Conservation (phyloP, 2,113 vertebrate species). For the Crocuta crocuta region DNA sequence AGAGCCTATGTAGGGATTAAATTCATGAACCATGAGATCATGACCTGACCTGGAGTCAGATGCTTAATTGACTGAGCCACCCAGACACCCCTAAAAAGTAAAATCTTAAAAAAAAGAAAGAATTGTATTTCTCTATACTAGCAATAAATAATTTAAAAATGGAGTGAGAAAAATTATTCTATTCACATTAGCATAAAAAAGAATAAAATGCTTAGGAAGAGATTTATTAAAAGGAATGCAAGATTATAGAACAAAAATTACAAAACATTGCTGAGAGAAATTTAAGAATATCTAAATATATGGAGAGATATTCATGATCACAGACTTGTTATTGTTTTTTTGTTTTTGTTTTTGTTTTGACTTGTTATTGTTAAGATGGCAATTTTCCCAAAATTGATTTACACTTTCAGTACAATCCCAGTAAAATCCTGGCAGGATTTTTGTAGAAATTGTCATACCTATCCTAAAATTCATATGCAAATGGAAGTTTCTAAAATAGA, state of each 20-base stretch:
- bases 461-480: neutral
- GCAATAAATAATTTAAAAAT: neutral
- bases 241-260: neutral
- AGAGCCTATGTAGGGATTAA: too few relatives aligned
- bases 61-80: too few relatives aligned
- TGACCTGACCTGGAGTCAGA: too few relatives aligned
- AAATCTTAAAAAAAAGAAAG: neutral
- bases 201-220: neutral
- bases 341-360: neutral
- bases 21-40: too few relatives aligned
- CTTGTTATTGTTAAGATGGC: conserved; percentile 8
- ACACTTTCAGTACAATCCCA: neutral
- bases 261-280: neutral
- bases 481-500: neutral
- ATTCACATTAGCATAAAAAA: neutral
- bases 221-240: neutral
- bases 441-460: neutral
- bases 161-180: neutral
- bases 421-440: neutral
- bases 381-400: neutral
- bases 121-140: neutral
- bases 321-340: neutral
- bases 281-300: neutral
- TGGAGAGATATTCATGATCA: neutral
- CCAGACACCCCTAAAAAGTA: too few relatives aligned